Conservation (phyloP, 2,888 invertebrate species). For the Thelaira solivaga region DNA sequence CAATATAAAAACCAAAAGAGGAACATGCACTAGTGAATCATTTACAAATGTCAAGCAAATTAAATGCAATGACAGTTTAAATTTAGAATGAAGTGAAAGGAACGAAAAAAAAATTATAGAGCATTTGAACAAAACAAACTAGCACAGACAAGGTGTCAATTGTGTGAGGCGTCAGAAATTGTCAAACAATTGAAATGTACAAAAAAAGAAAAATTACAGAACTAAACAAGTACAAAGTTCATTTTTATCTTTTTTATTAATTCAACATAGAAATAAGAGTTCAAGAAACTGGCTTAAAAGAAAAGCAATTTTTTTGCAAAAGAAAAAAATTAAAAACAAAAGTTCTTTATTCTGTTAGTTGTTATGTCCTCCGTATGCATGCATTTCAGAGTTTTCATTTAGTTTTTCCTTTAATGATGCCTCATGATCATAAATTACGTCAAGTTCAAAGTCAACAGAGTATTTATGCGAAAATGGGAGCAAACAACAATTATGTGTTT, state of each 20-base stretch:
- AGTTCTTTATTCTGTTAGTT: neutral
- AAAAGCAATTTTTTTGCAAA: neutral
- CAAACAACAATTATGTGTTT: neutral
- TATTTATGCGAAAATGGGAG: constrained; percentile 22
- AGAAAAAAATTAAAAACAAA: neutral
- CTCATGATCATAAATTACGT: constrained; percentile 71
- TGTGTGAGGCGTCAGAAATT: constrained; percentile 48
- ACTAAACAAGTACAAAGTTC: neutral
- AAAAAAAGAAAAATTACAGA: neutral
- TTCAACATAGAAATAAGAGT: neutral
- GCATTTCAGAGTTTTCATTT: constrained; percentile 26
- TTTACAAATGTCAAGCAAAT: constrained; percentile 45
- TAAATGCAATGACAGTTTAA: constrained; percentile 48
- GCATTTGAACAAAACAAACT: constrained; percentile 27
- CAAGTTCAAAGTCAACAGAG: constrained; percentile 71
- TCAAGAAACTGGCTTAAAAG: constrained; percentile 9
- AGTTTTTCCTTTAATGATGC: constrained; percentile 58
- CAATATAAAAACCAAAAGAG: neutral
- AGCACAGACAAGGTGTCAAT: constrained; percentile 60
- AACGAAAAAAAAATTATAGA: neutral
- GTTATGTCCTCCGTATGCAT: constrained; percentile 36
- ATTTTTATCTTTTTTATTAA: neutral
- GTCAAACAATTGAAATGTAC: constrained; percentile 23
- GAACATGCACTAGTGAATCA: constrained; percentile 37
- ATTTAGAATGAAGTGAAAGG: constrained; percentile 26